Evolutionary conservation across 2,113 vertebrate species (phyloP).

Genomic region (Myotis brandtii): DNA sequence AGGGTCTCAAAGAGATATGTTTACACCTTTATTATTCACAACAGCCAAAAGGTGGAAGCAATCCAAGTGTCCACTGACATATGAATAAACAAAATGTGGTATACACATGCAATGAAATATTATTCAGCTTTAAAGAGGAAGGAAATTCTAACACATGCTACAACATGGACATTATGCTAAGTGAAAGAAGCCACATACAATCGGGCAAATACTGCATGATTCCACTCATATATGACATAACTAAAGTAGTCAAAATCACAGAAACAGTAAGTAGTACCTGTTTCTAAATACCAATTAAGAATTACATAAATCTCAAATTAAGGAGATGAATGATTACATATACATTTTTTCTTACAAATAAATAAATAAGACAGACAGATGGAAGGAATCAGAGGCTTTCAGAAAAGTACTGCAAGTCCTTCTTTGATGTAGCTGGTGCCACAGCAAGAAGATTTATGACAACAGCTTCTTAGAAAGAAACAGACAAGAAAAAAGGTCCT

Average conservation of each 20-base stretch:
- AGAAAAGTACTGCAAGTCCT: conserved; percentile 31
- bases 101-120: not conserved
- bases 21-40: not conserved
- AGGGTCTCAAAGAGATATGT: not conserved
- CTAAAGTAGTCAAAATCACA: not conserved
- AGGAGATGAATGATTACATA: conserved; percentile 12
- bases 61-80: not conserved
- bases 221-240: not conserved
- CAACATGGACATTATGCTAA: not conserved
- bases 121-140: conserved; percentile 13
- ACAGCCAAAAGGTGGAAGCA: not conserved
- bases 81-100: not conserved
- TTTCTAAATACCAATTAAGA: conserved; percentile 35
- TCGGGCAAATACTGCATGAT: not conserved
- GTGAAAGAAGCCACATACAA: not conserved
- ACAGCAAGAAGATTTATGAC: not conserved
- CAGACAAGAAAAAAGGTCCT: not conserved
- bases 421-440: not conserved
- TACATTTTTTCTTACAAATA: conserved; percentile 7
- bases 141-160: not conserved
- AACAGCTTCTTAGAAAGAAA: not conserved
- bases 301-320: conserved; percentile 41
- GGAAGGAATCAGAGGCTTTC: not conserved
- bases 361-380: not conserved
- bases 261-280: not conserved